Evolutionary conservation across 2,888 invertebrate species (phyloP).

Genomic region (Caenorhabditis panamensis): DNA sequence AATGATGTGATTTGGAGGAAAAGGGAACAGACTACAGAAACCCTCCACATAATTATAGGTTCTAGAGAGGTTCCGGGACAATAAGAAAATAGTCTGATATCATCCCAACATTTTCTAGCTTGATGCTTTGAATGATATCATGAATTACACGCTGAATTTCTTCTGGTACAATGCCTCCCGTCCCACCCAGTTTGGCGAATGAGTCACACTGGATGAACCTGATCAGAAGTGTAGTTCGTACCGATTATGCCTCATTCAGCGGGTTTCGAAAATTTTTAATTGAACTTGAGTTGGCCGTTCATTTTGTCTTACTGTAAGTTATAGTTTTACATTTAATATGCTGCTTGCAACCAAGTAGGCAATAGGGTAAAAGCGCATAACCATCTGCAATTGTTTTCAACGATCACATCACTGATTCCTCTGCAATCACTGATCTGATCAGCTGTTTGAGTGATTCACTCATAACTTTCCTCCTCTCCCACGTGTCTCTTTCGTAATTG

Average conservation of each 20-base stretch:
- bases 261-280: too few relatives aligned
- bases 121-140: neutral
- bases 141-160: neutral
- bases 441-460: neutral
- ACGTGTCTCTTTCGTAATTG: neutral
- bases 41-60: neutral
- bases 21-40: too few relatives aligned
- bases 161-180: neutral
- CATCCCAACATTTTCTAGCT: slow-evolving; percentile 2
- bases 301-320: too few relatives aligned
- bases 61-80: neutral
- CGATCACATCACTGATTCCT: too few relatives aligned
- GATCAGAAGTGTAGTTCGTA: slow-evolving; percentile 10
- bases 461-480: neutral
- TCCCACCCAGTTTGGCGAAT: slow-evolving; percentile 20
- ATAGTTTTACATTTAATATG: too few relatives aligned
- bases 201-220: slow-evolving; percentile 16
- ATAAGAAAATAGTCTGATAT: neutral
- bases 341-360: too few relatives aligned
- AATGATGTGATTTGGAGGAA: neutral
- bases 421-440: neutral
- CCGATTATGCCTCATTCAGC: slow-evolving; percentile 1
- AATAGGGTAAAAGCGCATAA: too few relatives aligned
- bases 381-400: too few relatives aligned
- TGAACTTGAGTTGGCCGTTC: too few relatives aligned